These are phyloP conservation scores for Rhingia rostrata DNA, from an alignment of 2,888 invertebrate genomes.

Conservation along the genomic window DNA sequence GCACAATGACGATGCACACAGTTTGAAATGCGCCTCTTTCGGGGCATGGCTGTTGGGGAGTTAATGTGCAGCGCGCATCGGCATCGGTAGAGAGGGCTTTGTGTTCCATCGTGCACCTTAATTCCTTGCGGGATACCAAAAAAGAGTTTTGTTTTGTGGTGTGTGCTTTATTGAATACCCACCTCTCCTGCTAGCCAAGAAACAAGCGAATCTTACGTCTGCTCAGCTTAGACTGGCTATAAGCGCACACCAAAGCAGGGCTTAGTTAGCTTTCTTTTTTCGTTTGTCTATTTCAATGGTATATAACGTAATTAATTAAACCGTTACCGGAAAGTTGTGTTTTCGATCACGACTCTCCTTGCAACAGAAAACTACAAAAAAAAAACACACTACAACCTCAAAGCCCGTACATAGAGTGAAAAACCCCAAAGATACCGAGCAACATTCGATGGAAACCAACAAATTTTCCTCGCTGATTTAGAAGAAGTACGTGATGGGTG, in stretches of 20 bases:
- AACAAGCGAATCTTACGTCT: constrained; percentile 43
- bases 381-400: constrained; percentile 35
- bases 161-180: constrained; percentile 73
- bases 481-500: constrained; percentile 69
- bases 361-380: constrained; percentile 32
- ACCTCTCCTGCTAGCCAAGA: constrained; percentile 37
- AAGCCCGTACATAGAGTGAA: constrained; percentile 19
- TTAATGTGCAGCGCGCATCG: constrained; percentile 65
- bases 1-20: constrained; percentile 62
- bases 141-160: constrained; percentile 66
- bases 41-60: constrained; percentile 71
- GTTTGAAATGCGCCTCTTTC: constrained; percentile 70
- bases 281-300: constrained; percentile 68
- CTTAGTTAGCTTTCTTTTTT: constrained; percentile 68
- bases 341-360: constrained; percentile 74
- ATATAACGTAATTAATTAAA: constrained; percentile 82
- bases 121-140: constrained; percentile 74
- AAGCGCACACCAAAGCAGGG: constrained; percentile 34
- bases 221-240: constrained; percentile 17
- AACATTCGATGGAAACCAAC: constrained; percentile 53
- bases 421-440: constrained; percentile 41
- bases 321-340: constrained; percentile 79
- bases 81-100: constrained; percentile 60
- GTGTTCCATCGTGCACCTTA: constrained; percentile 71
- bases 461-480: constrained; percentile 67